phyloP scores from a whole-genome alignment of 1,140 invertebrate genomes.

The Bombyx mandarina region DNA sequence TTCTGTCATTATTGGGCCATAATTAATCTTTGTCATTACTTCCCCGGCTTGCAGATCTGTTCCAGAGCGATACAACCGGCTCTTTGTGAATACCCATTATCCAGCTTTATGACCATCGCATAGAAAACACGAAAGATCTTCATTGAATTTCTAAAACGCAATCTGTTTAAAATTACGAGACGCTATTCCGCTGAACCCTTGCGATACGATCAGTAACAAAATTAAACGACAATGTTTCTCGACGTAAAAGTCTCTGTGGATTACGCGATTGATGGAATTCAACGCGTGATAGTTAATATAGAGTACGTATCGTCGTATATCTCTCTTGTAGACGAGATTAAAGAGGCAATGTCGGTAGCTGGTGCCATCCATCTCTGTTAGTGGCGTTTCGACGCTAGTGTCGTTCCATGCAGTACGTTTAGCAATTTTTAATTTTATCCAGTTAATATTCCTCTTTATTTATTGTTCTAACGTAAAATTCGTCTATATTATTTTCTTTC shows the following conservation, averaged over 20 bases:
- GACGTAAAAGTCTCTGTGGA: too few species aligned
- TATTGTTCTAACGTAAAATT: too few species aligned
- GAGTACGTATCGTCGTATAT: conserved; percentile 30
- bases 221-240: too few species aligned
- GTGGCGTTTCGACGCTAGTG: conserved; percentile 42
- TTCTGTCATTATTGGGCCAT: conserved; percentile 36
- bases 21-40: conserved; percentile 52
- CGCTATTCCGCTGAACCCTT: too few species aligned
- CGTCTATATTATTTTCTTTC: too few species aligned
- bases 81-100: conserved; percentile 22
- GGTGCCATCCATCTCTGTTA: conserved; percentile 49
- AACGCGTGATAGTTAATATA: conserved; percentile 4
- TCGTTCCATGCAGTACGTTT: conserved; percentile 3
- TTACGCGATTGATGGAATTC: too few species aligned
- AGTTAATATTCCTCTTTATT: too few species aligned
- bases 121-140: conserved; percentile 22
- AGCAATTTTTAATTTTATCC: too few species aligned
- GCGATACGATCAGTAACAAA: too few species aligned
- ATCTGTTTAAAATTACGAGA: background rate
- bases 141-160: conserved; percentile 15
- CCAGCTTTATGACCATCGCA: conserved; percentile 34
- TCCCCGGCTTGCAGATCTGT: conserved; percentile 32
- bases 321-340: conserved; percentile 50
- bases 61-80: conserved; percentile 22
- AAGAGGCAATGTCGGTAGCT: conserved; percentile 42